Evolutionary conservation across 64 coral and sea anemone genomes (phyloP).

Genomic region (Acropora yongei): DNA sequence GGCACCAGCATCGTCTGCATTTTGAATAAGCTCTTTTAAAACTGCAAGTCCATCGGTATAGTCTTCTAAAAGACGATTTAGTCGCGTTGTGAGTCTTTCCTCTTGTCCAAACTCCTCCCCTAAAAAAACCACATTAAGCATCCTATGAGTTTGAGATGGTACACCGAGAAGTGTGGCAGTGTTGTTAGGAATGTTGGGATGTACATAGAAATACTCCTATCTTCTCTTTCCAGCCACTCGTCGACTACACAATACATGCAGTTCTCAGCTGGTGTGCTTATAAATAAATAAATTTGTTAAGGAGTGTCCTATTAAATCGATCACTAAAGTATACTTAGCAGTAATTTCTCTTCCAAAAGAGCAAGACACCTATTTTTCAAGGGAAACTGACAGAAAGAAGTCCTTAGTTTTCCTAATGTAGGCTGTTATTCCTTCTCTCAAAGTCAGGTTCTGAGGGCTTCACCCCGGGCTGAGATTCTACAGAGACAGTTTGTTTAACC

Average conservation of each 20-base stretch:
- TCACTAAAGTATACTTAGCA: too few relatives aligned
- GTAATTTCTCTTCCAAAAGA: too few relatives aligned
- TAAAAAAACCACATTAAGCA: conserved; percentile 73
- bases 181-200: conserved; percentile 58
- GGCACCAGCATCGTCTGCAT: conserved; percentile 88
- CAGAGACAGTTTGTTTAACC: too few relatives aligned
- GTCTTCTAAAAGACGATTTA: conserved; percentile 72
- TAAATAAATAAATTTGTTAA: too few relatives aligned
- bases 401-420: too few relatives aligned
- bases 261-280: conserved; percentile 48
- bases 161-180: conserved; percentile 73
- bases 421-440: too few relatives aligned
- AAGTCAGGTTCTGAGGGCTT: too few relatives aligned
- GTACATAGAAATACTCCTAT: conserved; percentile 70
- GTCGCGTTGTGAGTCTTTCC: conserved; percentile 72
- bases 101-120: conserved; percentile 87
- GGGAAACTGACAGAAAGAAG: too few relatives aligned
- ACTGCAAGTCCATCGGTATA: conserved; percentile 86
- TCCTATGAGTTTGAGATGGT: conserved; percentile 71
- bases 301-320: too few relatives aligned
- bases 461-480: too few relatives aligned
- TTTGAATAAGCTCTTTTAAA: conserved; percentile 86
- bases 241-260: conserved; percentile 78
- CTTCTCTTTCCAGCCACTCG: conserved; percentile 74
- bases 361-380: too few relatives aligned